These are phyloP conservation scores for Alentia gelatinosa DNA, from an alignment of 2,888 invertebrate species.

Conservation along the genomic window DNA sequence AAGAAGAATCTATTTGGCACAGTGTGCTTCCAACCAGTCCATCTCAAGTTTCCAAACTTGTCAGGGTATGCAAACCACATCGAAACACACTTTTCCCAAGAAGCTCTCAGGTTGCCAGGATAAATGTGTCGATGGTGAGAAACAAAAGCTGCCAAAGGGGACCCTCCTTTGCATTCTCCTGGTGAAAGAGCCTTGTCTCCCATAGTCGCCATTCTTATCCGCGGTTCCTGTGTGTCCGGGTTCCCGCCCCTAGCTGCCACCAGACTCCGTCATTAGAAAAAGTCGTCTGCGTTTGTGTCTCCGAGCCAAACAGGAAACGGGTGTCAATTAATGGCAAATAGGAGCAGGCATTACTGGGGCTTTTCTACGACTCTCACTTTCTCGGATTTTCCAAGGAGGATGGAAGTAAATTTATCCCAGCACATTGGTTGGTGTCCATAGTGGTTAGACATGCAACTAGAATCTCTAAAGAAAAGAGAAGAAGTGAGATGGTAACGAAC, in stretches of 20 bases:
- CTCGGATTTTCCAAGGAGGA: background rate
- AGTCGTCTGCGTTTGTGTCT: background rate
- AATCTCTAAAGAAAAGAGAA: too few species aligned
- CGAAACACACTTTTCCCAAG: background rate
- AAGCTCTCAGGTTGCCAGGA: background rate
- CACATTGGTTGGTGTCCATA: too few species aligned
- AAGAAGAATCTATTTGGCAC: background rate
- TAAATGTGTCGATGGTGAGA: background rate
- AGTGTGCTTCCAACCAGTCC: background rate
- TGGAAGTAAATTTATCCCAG: background rate
- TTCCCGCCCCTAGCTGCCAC: background rate
- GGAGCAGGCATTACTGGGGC: background rate
- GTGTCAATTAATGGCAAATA: slow-evolving; percentile 17
- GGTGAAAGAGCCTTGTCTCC: background rate
- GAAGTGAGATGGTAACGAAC: too few species aligned
- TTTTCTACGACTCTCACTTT: background rate
- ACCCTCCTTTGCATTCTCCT: background rate
- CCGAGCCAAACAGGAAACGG: background rate
- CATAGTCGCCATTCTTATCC: background rate
- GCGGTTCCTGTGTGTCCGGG: background rate
- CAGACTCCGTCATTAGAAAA: background rate
- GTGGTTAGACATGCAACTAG: too few species aligned
- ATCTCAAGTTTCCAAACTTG: background rate
- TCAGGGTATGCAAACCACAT: background rate
- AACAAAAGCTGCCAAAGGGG: background rate